A percentile compares a stretch with the other conserved stretches of the same genome.
Conservation (phyloP, 2,113 vertebrate species). For the Grallaria varia region DNA sequence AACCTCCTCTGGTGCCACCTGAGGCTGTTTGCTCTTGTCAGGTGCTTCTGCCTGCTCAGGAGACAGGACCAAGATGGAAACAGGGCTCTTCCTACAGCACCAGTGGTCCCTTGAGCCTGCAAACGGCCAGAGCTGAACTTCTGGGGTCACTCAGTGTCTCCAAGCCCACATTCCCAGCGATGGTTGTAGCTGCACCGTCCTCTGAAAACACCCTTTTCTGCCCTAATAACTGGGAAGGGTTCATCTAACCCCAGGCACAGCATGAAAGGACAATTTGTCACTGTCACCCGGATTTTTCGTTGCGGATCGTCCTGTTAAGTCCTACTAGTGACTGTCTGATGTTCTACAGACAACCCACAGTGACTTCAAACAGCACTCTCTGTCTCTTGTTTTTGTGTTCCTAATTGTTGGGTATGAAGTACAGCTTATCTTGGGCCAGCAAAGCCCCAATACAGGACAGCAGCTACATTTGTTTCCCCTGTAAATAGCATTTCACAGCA, state of each 20-base stretch:
- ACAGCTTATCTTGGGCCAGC: background rate
- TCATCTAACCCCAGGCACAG: background rate
- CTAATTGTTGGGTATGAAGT: conserved; percentile 45
- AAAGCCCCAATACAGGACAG: conserved; percentile 15
- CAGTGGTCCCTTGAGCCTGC: too few relatives aligned
- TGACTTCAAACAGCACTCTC: background rate
- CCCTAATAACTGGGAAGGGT: fast-evolving
- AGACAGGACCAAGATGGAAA: background rate
- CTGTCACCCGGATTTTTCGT: background rate
- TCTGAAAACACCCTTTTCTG: background rate
- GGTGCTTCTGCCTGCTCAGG: background rate
- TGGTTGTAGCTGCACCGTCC: background rate
- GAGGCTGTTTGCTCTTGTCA: too few relatives aligned
- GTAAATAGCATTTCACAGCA: conserved; percentile 45
- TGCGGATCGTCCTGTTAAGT: background rate
- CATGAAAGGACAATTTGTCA: background rate
- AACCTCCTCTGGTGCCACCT: background rate
- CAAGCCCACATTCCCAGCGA: background rate
- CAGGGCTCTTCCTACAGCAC: background rate
- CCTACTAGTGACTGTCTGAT: background rate
- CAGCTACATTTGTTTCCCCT: conserved; percentile 41
- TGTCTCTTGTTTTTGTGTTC: conserved; percentile 14
- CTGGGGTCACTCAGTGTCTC: fast-evolving
- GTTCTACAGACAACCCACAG: background rate
- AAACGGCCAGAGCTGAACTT: background rate